Evolutionary conservation across 2,888 invertebrate genomes (phyloP), one percentile per base, ranked within the genome.

Genomic region (Pyrochroa serraticornis): DNA sequence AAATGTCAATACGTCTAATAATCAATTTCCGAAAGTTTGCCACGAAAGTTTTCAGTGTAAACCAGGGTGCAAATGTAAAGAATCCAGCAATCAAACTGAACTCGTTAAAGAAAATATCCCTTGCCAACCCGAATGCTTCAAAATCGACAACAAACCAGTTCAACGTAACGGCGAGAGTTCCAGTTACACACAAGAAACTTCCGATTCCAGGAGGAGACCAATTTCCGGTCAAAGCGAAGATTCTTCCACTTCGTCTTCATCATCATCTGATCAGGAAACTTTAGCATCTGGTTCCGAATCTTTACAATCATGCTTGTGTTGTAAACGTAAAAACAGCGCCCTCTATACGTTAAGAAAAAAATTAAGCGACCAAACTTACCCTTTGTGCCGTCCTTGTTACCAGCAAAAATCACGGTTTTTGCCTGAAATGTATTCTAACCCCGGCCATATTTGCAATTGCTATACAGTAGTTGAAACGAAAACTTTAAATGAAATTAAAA

Each of bases 331-430:
- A 12, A 57, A 58, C 8, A 54, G 60, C 1, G 44, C 46, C 7
- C 12, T 63, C 58, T 37, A 58, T 62, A 34, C 38, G 57, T 33
- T 51, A 6, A 38, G 44, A n/a, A 49, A 53, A n/a, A 35, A 50
- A 32, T 42, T 62, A 22, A 62, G 58, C 42, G 50, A 59, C 39
- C 47, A 62, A 35, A 52, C 58, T 6, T 63, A 59, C 35, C 61
- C 65, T 1, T 42, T 71, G 7, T 71, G 71, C 55, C 51, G 49
- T 5, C 53, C 59, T 8, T 71, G 71, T 42, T 39, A 46, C 61
- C 12, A 39, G 45, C 9, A 67, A 59, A 42, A 54, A 46, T 33
- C 62, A 3, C 37, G 10, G 12, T 41, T 61, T 33, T 63, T 68
- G 1, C 47, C 65, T 0, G 44, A 52, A 10, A 61, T 55, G 43